phyloP scores from a whole-genome alignment of 2,888 invertebrate genomes.

The Drosophila mercatorum region DNA sequence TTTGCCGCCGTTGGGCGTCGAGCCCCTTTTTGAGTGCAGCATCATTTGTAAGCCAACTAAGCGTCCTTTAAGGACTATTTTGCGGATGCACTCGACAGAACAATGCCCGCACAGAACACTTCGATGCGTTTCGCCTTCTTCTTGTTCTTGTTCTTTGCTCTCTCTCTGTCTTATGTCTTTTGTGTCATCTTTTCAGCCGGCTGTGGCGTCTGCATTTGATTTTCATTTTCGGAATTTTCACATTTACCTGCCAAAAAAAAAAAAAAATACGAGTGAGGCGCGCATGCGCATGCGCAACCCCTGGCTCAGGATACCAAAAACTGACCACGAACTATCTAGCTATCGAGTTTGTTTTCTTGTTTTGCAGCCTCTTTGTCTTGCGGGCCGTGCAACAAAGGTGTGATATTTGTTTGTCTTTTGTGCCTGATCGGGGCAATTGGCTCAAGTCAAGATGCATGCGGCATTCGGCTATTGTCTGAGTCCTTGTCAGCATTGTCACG shows the following conservation, averaged over 20 bases:
- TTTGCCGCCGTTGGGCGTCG: slow-evolving; percentile 56
- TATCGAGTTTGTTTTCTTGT: slow-evolving; percentile 23
- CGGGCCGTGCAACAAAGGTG: slow-evolving; percentile 66
- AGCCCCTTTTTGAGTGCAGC: slow-evolving; percentile 47
- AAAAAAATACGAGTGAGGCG: slow-evolving; percentile 21
- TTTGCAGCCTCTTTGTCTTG: slow-evolving; percentile 19
- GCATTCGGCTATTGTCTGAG: slow-evolving; percentile 39
- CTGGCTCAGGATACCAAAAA: slow-evolving; percentile 21
- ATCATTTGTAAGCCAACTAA: slow-evolving; percentile 80
- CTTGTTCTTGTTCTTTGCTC: too few species aligned
- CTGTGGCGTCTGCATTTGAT: slow-evolving; percentile 61
- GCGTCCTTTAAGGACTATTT: slow-evolving; percentile 80
- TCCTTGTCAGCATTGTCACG: slow-evolving; percentile 72
- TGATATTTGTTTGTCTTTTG: slow-evolving; percentile 78
- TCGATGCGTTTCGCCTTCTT: slow-evolving; percentile 1
- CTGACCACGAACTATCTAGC: slow-evolving; percentile 16
- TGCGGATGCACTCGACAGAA: slow-evolving; percentile 75
- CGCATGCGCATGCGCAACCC: slow-evolving; percentile 68
- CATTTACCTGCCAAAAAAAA: slow-evolving; percentile 78
- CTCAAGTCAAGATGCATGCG: slow-evolving; percentile 75
- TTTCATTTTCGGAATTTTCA: slow-evolving; percentile 69
- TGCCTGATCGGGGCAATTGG: slow-evolving; percentile 75
- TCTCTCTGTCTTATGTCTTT: background rate
- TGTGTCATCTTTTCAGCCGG: slow-evolving; percentile 31
- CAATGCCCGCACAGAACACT: slow-evolving; percentile 57